Conservation (phyloP, 2,888 invertebrate species). For the Bhutanitis thaidina region DNA sequence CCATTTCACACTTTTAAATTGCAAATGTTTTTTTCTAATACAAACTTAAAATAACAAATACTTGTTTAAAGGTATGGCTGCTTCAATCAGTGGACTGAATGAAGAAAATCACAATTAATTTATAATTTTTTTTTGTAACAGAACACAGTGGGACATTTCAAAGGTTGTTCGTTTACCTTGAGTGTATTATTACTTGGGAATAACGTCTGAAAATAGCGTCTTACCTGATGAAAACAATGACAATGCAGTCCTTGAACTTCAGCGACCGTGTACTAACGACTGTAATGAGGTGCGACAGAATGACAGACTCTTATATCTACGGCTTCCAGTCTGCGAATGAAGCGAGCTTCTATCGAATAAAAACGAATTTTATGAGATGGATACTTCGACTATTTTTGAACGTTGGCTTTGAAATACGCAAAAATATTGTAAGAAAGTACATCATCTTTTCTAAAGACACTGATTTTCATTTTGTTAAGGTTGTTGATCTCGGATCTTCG, state of each 20-base stretch:
- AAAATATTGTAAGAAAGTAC: constrained; percentile 18
- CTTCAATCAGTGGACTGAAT: no score
- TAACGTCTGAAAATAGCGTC: constrained; percentile 18
- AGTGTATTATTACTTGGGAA: constrained; percentile 11
- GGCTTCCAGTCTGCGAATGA: constrained; percentile 58
- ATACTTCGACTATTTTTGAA: constrained; percentile 59
- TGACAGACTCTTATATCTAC: constrained; percentile 37
- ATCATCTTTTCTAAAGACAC: constrained; percentile 4
- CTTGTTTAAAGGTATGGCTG: no score
- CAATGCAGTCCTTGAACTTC: constrained; percentile 60
- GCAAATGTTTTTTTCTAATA: no score
- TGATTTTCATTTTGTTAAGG: constrained; percentile 20
- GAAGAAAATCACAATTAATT: constrained; percentile 17
- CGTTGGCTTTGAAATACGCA: constrained; percentile 27
- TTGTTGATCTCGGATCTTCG: constrained; percentile 25
- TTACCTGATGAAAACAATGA: constrained; percentile 48
- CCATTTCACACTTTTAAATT: no score
- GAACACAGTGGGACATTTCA: constrained; percentile 4
- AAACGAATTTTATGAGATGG: constrained; percentile 58
- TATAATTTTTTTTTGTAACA: constrained; percentile 18
- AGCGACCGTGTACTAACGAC: constrained; percentile 39
- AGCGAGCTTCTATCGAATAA: constrained; percentile 39
- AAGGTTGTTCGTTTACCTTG: constrained; percentile 17
- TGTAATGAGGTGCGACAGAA: constrained; percentile 34
- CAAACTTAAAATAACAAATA: no score